Evolutionary conservation across 2,797 vertebrate genomes (phyloP).

Genomic region (Melanogrammus aeglefinus): DNA sequence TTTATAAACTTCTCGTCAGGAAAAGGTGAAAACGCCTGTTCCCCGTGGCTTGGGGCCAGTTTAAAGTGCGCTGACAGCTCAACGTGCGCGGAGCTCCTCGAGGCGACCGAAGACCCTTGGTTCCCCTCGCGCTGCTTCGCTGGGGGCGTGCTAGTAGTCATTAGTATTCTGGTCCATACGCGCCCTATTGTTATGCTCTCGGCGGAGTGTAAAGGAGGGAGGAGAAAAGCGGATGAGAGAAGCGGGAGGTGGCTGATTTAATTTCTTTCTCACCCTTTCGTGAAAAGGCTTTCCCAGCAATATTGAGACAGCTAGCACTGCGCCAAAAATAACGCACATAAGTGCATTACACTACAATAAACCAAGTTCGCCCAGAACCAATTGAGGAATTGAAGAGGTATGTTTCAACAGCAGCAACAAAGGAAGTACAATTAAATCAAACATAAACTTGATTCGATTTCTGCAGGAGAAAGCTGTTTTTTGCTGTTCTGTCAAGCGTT

Average conservation of each 20-base stretch:
- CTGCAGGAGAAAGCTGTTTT: not conserved
- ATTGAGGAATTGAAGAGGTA: not conserved
- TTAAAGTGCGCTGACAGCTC: conserved; percentile 42
- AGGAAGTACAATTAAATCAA: not conserved
- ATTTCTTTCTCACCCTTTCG: conserved; percentile 66
- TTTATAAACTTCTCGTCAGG: not conserved
- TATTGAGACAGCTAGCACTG: conserved; percentile 24
- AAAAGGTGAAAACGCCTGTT: conserved; percentile 4
- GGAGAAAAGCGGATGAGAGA: conserved; percentile 50
- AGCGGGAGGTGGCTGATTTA: conserved; percentile 65
- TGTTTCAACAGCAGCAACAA: not conserved
- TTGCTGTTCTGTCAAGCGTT: not conserved
- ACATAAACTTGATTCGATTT: not conserved
- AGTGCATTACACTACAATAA: not conserved
- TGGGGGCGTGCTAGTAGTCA: conserved; percentile 51
- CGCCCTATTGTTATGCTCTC: conserved; percentile 73
- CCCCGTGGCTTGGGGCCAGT: conserved; percentile 13
- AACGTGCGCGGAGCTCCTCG: conserved; percentile 17
- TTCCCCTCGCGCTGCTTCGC: conserved; percentile 32
- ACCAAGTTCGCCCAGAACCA: not conserved
- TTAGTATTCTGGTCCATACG: conserved; percentile 78
- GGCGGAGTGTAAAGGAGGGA: conserved; percentile 41
- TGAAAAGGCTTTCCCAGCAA: conserved; percentile 49
- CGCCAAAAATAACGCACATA: not conserved
- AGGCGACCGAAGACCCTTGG: conserved; percentile 28